phyloP scores from a whole-genome alignment of 2,888 invertebrate species.

The Sphaerophoria taeniata region DNA sequence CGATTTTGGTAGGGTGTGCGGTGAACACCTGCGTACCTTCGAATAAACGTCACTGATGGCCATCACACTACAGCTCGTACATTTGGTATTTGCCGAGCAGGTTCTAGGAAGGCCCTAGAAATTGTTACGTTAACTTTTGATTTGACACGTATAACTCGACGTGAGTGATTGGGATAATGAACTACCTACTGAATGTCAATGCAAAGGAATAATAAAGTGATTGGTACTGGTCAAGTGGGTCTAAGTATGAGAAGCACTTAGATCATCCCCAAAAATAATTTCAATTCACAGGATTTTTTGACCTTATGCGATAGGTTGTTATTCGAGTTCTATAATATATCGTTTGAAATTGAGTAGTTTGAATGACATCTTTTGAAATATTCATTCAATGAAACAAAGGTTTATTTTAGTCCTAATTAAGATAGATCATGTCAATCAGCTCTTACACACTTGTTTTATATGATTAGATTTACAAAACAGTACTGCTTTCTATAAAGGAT shows the following conservation, averaged over 20 bases:
- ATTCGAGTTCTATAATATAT: neutral
- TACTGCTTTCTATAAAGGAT: no score
- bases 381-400: neutral
- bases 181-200: slow-evolving; percentile 47
- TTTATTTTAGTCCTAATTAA: neutral
- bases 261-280: neutral
- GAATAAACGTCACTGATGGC: no score
- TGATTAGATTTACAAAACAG: no score
- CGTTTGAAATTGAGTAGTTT: neutral
- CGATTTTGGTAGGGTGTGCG: no score
- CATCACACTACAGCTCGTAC: slow-evolving; percentile 25
- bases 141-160: slow-evolving; percentile 72
- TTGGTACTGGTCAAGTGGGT: slow-evolving; percentile 29
- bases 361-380: neutral
- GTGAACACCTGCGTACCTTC: no score
- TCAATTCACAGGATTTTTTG: slow-evolving; percentile 17
- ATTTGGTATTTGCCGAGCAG: neutral
- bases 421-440: neutral
- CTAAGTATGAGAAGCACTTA: slow-evolving; percentile 41
- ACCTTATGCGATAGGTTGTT: neutral
- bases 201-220: slow-evolving; percentile 41
- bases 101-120: slow-evolving; percentile 60
- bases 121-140: slow-evolving; percentile 70
- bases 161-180: slow-evolving; percentile 62
- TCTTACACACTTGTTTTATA: neutral